Evolutionary conservation across 2,113 vertebrate genomes (phyloP).

Genomic region (Salvelinus fontinalis): DNA sequence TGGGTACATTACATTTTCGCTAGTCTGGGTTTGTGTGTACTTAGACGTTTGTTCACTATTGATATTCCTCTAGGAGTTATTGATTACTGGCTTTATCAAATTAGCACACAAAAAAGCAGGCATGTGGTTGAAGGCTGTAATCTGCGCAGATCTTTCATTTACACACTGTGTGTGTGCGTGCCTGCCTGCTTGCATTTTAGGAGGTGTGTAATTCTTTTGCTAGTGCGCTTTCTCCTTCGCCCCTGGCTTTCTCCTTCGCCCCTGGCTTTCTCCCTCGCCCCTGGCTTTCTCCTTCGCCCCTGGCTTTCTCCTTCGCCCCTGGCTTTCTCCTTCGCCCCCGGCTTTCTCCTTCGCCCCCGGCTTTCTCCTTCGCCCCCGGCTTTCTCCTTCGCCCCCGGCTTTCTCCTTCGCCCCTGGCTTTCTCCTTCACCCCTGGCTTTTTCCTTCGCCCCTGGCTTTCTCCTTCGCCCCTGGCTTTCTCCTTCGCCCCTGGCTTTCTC

Average conservation of each 20-base stretch:
- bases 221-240: background rate
- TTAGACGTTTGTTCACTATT: background rate
- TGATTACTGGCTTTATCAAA: too few relatives aligned
- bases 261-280: background rate
- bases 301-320: background rate
- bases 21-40: constrained; percentile 23
- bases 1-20: constrained; percentile 23
- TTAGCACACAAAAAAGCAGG: too few relatives aligned
- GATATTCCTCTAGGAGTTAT: too few relatives aligned
- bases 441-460: background rate
- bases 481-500: background rate
- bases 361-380: background rate
- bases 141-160: too few relatives aligned
- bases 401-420: background rate
- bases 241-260: background rate
- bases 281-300: background rate
- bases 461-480: background rate
- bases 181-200: too few relatives aligned
- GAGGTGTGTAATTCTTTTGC: too few relatives aligned
- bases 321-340: background rate
- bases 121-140: too few relatives aligned
- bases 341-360: background rate
- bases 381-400: background rate
- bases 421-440: too few relatives aligned
- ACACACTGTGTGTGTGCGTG: too few relatives aligned